phyloP scores from a whole-genome alignment of 2,888 invertebrate species.

The Amiota minor region DNA sequence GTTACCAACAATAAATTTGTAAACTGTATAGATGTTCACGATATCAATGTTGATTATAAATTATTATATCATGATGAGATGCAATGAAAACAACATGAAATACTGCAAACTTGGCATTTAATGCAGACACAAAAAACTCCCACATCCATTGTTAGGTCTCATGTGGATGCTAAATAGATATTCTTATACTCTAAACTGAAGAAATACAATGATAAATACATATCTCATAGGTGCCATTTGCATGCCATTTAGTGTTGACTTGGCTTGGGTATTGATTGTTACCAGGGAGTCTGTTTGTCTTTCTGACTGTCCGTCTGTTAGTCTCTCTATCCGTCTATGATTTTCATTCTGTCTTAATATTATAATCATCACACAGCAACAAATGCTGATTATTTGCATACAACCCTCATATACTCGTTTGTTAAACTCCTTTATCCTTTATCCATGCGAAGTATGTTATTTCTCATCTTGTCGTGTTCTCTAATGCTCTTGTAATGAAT shows the following conservation, averaged over 20 bases:
- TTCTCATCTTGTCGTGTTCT: not conserved
- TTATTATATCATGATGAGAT: not conserved
- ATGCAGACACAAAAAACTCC: not conserved
- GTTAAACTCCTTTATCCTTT: not conserved
- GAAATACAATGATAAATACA: too few relatives aligned
- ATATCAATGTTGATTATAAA: not conserved
- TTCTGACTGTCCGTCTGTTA: not conserved
- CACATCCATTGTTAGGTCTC: not conserved
- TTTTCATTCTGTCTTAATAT: conserved; percentile 13
- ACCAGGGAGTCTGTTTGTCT: not conserved
- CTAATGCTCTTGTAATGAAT: conserved; percentile 29
- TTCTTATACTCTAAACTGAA: not conserved
- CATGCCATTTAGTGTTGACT: conserved; percentile 14
- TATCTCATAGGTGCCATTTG: conserved; percentile 18
- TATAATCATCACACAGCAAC: conserved; percentile 18
- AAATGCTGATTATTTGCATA: conserved; percentile 20
- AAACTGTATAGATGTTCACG: not conserved
- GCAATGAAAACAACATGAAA: not conserved
- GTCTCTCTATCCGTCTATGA: not conserved
- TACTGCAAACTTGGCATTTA: conserved; percentile 22
- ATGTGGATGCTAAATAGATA: not conserved
- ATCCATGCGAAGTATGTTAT: too few relatives aligned
- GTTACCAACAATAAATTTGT: conserved; percentile 19
- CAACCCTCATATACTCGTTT: conserved; percentile 14
- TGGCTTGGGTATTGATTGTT: not conserved